phyloP scores from a whole-genome alignment of 2,888 invertebrate species.

The Cerastoderma edule region DNA sequence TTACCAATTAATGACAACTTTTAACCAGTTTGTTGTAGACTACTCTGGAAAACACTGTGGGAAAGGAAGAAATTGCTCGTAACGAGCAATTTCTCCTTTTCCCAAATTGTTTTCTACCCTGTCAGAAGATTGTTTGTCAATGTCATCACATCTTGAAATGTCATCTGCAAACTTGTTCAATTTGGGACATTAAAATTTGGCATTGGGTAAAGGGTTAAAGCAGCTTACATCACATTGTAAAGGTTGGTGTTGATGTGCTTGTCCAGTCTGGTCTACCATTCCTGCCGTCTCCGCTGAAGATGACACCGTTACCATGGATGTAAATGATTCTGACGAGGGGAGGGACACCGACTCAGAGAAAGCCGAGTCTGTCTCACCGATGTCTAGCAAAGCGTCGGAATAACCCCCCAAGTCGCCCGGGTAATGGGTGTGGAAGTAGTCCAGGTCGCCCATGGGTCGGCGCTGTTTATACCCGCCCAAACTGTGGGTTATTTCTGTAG shows the following conservation, averaged over 20 bases:
- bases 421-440: conserved; percentile 65
- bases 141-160: no score
- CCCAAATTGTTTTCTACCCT: no score
- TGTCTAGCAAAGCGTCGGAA: conserved; percentile 86
- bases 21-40: no score
- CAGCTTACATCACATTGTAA: conserved; percentile 62
- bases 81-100: no score
- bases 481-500: conserved; percentile 76
- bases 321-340: conserved; percentile 96
- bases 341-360: conserved; percentile 98
- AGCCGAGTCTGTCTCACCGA: conserved; percentile 98
- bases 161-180: no score
- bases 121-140: no score
- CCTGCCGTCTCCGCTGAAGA: conserved; percentile 77
- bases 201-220: not conserved
- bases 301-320: conserved; percentile 86
- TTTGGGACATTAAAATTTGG: no score
- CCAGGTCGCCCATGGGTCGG: conserved; percentile 62
- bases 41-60: no score
- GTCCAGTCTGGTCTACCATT: conserved; percentile 69
- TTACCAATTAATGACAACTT: no score
- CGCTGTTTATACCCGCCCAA: conserved; percentile 67
- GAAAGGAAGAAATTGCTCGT: no score
- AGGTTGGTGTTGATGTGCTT: conserved; percentile 52
- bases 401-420: conserved; percentile 66